Evolutionary conservation across 1,140 invertebrate genomes (phyloP), one percentile per base, ranked within the genome.

Genomic region (Meteorus sp.): DNA sequence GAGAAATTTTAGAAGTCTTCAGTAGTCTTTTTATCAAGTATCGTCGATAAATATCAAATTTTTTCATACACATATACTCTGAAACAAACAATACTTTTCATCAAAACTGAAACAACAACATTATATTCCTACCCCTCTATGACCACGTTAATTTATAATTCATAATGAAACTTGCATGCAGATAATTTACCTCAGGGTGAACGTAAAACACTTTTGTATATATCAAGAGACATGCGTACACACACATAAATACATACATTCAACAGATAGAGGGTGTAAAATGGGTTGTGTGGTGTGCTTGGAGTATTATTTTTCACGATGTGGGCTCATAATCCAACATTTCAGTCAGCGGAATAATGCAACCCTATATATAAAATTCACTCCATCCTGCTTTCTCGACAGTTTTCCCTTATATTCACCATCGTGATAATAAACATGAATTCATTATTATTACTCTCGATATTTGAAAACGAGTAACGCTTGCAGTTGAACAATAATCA

Each of bases 141-240:
- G 33, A 9, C 33, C 43, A 61, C 68, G 65, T 73, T 74, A 74
- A 75, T 75, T 75, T 66, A 75, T 75, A 75, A 74, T 77, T 74
- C 67, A 75, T 70, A 71, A 67, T 70, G 63, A 57, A 65, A 62
- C 60, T 75, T 75, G 73, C 71, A 71, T 75, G 73, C 59, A 59
- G 66, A 70, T 74, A 75, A 75, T 72, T 63, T 66, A 55, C 52
- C 33, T 51, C 44, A 58, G 64, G 41, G 48, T 44, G 31, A 60
- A 39, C 48, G 64, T 65, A 60, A 56, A 56, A 55, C 59, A 59
- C 37, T 53, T 56, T 63, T 48, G 52, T 31, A 50, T 19, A 43
- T 15, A 19, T 29, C 17, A 51, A 11, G 17, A 37, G 39, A 60
- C 58, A 44, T 13, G 20, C 29, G 25, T 1, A 9, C 8, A 52